phyloP scores from a whole-genome alignment of 2,113 vertebrate genomes.

The Chaetorhynchus papuensis region DNA sequence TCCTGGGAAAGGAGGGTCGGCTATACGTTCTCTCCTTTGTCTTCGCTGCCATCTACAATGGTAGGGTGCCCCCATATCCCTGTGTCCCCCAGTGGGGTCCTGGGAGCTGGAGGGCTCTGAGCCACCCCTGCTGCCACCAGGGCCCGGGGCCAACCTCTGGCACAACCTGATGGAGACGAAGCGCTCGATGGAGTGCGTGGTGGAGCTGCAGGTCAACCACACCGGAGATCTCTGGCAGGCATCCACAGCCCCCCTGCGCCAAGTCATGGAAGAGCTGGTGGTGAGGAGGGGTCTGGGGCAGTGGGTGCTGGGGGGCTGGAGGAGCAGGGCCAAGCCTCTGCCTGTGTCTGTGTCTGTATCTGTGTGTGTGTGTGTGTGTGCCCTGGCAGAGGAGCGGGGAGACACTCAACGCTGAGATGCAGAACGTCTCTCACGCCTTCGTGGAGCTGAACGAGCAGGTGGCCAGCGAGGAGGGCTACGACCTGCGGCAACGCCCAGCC shows the following conservation, averaged over 20 bases:
- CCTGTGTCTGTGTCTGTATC: too few species aligned
- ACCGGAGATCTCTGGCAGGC: conserved; percentile 71
- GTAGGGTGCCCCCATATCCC: conserved; percentile 30
- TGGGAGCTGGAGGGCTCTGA: neutral
- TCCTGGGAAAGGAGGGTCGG: conserved; percentile 82
- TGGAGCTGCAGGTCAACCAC: conserved; percentile 83
- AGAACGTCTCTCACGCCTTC: conserved; percentile 65
- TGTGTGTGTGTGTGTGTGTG: neutral
- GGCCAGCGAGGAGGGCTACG: conserved; percentile 67
- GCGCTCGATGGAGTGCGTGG: conserved; percentile 80
- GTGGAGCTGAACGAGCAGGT: conserved; percentile 75
- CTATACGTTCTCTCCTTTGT: conserved; percentile 74
- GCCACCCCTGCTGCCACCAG: conserved; percentile 32
- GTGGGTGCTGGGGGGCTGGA: neutral
- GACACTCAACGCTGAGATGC: conserved; percentile 47
- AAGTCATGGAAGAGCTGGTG: conserved; percentile 73
- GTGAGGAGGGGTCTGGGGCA: conserved; percentile 34
- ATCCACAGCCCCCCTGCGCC: conserved; percentile 53
- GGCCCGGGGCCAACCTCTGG: conserved; percentile 78
- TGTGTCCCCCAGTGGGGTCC: rapidly evolving
- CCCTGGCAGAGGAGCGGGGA: conserved; percentile 52
- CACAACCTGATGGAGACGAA: conserved; percentile 77
- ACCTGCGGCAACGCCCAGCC: rapidly evolving
- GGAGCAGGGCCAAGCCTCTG: neutral
- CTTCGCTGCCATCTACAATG: conserved; percentile 73